These are phyloP conservation scores for Nyctibius grandis DNA, from an alignment of 2,797 vertebrate species.

Conservation along the genomic window DNA sequence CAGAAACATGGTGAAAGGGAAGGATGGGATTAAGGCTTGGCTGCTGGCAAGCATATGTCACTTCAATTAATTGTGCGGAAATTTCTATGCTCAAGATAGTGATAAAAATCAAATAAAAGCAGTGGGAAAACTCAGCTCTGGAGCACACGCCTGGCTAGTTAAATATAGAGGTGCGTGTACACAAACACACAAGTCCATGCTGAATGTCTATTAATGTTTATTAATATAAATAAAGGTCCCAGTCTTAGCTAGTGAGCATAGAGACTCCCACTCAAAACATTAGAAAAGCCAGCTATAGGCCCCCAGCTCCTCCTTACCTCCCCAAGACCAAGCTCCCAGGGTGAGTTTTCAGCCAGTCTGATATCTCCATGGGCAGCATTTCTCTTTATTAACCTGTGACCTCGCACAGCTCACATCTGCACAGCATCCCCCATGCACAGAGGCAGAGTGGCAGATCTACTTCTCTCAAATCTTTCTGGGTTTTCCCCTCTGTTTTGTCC, in stretches of 20 bases:
- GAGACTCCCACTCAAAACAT: background rate
- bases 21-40: conserved; percentile 25
- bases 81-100: background rate
- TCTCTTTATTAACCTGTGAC: background rate
- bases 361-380: background rate
- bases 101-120: conserved; percentile 37
- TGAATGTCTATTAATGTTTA: background rate
- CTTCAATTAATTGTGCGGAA: conserved; percentile 19
- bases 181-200: background rate
- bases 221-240: background rate
- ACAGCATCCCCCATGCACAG: background rate
- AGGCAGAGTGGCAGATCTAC: background rate
- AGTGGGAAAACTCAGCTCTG: conserved; percentile 22
- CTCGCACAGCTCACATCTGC: background rate
- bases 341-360: background rate
- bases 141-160: background rate
- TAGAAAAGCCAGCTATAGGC: background rate
- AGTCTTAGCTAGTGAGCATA: background rate
- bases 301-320: background rate
- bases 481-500: background rate
- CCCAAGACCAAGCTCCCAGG: background rate
- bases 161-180: background rate
- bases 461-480: background rate
- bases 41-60: conserved; percentile 48
- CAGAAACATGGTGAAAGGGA: conserved; percentile 26